Base-by-base conservation (phyloP, 2,113 vertebrate genomes). In the Dicentrarchus labrax region DNA sequence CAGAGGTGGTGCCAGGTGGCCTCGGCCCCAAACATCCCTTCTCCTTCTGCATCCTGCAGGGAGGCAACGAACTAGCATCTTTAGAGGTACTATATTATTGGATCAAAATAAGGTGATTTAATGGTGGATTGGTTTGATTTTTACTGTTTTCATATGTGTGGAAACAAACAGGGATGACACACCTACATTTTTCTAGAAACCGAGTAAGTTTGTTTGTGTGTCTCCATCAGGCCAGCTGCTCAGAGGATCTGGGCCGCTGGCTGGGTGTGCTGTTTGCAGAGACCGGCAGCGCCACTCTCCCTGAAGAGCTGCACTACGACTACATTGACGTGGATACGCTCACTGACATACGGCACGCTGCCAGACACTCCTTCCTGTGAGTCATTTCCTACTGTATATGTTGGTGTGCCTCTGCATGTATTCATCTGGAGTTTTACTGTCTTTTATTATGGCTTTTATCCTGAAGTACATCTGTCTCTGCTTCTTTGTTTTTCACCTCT, bases 241-340 rank as follows among this genome's bases (percentile, higher is more conserved):
- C 97, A 0, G 97, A 98, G 91, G 98, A 99, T 57, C 95, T 99
- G 86, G 98, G 98, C 11, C 97, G 97, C 85, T 99, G 98, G 98
- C 94, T 99, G 45, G 98, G 98, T 38, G 95, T 99, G 51, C 93
- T 99, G 82, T 95, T 99, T 83, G 98, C 97, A 67, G 97, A 98
- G 91, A 97, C 96, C 0, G 97, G 98, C 72, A 96, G 96, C 0
- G 78, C 89, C 72, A 95, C 96, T 0, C 95, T 96, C 4, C 98
- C 98, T 0, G 98, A 99, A 89, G 96, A 97, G 3, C 85, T 99
- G 87, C 98, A 99, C 93, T 99, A 99, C 0, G 98, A 99, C 91
- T 99, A 99, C 0, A 97, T 99, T 72, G 98, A 99, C 0, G 97
- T 99, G 95, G 98, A 99, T 88, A 99, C 97, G 0, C 96, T 99